Percentiles rank a stretch among this genome's conserved stretches.
phyloP scores from a whole-genome alignment of 2,797 vertebrate genomes.

The Zalophus californianus region DNA sequence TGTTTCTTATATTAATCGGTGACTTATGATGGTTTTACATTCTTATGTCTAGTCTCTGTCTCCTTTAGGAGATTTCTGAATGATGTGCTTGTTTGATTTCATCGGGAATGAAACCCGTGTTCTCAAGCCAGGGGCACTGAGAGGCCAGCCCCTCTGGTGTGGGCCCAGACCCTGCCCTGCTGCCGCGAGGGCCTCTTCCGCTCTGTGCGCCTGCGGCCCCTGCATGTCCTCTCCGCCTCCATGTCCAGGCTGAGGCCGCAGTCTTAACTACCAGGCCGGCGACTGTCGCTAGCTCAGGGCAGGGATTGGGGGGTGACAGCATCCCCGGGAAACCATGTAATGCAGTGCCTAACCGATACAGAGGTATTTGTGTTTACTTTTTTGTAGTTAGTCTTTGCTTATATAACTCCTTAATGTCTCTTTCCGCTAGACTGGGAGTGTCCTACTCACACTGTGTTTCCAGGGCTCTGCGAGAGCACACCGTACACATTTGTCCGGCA shows the following conservation, averaged over 20 bases:
- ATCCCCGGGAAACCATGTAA: not conserved
- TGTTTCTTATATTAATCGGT: not conserved
- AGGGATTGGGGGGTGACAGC: not conserved
- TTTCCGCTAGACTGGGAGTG: not conserved
- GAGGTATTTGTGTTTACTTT: no score
- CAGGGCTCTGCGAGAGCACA: fast-evolving
- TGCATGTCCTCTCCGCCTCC: not conserved
- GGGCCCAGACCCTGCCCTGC: not conserved
- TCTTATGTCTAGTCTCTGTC: not conserved
- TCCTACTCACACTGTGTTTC: fast-evolving
- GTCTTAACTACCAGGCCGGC: not conserved
- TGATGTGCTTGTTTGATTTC: not conserved
- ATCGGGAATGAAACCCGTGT: not conserved
- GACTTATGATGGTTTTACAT: not conserved
- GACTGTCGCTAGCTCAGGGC: not conserved
- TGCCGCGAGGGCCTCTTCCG: not conserved
- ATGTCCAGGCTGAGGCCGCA: not conserved
- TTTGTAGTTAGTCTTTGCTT: not conserved
- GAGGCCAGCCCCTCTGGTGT: not conserved
- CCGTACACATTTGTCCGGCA: fast-evolving
- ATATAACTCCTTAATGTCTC: fast-evolving
- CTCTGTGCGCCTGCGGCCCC: fast-evolving
- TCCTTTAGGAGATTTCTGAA: not conserved
- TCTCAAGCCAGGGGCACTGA: not conserved
- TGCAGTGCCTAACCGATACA: fast-evolving